phyloP scores from a whole-genome alignment of 2,888 invertebrate species.

The Cerceris rybyensis region DNA sequence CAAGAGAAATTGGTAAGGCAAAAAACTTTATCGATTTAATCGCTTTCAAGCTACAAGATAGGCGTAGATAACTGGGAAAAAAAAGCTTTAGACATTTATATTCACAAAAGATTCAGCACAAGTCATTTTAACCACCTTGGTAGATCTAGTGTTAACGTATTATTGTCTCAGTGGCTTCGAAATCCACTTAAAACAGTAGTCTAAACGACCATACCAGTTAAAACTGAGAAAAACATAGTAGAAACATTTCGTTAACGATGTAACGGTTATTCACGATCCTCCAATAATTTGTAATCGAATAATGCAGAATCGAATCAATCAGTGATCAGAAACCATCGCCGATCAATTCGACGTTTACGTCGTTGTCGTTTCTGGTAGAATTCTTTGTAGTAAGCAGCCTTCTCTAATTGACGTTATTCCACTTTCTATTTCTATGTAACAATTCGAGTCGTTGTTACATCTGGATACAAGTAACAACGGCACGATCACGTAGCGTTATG shows the following conservation, averaged over 20 bases:
- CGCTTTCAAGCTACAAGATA: too few relatives aligned
- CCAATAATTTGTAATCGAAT: not conserved
- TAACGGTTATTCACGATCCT: not conserved
- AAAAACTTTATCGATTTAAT: too few relatives aligned
- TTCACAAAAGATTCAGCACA: too few relatives aligned
- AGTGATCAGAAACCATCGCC: constrained; percentile 15
- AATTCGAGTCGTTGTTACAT: constrained; percentile 51
- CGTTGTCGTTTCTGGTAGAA: constrained; percentile 39
- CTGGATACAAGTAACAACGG: constrained; percentile 29
- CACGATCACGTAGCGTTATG: constrained; percentile 21
- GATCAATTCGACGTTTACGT: constrained; percentile 13
- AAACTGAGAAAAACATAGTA: too few relatives aligned
- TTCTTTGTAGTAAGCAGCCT: constrained; percentile 44
- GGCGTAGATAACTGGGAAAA: too few relatives aligned
- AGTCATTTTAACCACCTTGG: too few relatives aligned
- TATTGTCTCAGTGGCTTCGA: too few relatives aligned
- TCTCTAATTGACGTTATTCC: constrained; percentile 50
- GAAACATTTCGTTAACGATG: not conserved
- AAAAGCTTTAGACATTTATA: too few relatives aligned
- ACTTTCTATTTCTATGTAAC: constrained; percentile 72
- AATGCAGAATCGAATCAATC: constrained; percentile 14
- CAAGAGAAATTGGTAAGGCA: too few relatives aligned
- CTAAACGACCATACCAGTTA: too few relatives aligned
- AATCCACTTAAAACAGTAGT: too few relatives aligned
- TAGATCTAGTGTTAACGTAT: too few relatives aligned